These are phyloP conservation scores for Propithecus deckenii DNA, from an alignment of 2,797 vertebrate genomes.

Conservation along the genomic window DNA sequence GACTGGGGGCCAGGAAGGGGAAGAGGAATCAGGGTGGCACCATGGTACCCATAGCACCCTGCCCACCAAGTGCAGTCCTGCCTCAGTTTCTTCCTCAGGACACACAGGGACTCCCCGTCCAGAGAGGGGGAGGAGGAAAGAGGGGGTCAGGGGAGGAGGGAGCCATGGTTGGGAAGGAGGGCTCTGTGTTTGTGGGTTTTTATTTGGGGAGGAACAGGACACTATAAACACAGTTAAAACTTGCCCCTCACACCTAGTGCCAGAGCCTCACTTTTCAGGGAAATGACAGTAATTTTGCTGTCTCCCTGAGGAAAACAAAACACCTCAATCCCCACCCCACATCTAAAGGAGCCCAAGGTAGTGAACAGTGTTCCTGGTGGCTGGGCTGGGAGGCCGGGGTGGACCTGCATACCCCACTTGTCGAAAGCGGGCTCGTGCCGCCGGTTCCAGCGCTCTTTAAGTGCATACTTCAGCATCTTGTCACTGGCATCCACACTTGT, in stretches of 20 bases:
- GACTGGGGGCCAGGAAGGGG: constrained; percentile 82
- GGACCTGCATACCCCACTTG: constrained; percentile 90
- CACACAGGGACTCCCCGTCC: neutral
- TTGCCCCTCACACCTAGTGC: neutral
- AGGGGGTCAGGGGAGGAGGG: neutral
- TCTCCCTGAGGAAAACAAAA: neutral
- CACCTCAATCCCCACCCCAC: too few relatives aligned
- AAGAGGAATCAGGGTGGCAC: neutral
- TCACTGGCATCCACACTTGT: constrained; percentile 98
- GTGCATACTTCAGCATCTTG: constrained; percentile 98
- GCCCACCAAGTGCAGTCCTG: neutral
- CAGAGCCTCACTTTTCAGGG: neutral
- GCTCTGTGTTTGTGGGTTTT: neutral
- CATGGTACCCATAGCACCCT: neutral
- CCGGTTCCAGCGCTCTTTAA: constrained; percentile 96
- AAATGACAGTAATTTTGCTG: neutral
- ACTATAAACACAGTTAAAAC: neutral
- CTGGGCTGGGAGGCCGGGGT: neutral
- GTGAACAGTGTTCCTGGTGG: neutral
- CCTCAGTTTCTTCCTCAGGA: neutral
- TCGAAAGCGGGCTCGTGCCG: constrained; percentile 94
- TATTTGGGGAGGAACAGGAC: neutral
- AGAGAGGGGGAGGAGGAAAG: neutral
- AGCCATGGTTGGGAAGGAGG: neutral
- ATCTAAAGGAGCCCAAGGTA: neutral